Evolutionary conservation across 2,888 invertebrate genomes (phyloP), one percentile per base, ranked within the genome.

Genomic region (Crematogaster levior): DNA sequence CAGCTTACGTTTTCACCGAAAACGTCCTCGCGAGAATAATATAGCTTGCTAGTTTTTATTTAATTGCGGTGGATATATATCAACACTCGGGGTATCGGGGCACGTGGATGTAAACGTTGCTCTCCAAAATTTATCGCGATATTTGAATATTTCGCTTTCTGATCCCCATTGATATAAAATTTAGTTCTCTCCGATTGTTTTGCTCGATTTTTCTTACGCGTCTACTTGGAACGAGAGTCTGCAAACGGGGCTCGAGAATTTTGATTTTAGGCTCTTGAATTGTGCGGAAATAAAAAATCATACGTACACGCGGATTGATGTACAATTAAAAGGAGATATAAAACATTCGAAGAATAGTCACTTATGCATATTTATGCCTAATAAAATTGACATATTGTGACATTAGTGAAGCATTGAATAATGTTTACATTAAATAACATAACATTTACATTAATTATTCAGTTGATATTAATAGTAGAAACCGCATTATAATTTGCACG

Each of bases 1-100:
- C 79, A 66, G 79, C 85, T 87, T 87, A 82, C 81, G 61, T 87
- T 88, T 89, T 79, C 79, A 86, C 86, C 68, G 30, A 79, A 80
- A 72, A 81, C 53, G 66, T 15, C 18, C 40, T 56, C 46, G 12
- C 9, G 53, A 65, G 66, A 86, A 81, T 63, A 72, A 79, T 85
- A 70, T 72, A 61, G 63, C 65, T 70, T 30, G 77, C 53, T 83
- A 66, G 77, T 75, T 68, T 82, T 61, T 61, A 84, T 82, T 74
- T 84, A 66, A 79, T 66, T 63, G 77, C 74, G n/a, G 43, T 12
- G 56, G 21, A 56, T 68, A 65, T 63, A 53, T 58, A 34, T 70
- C 48, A 51, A 53, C 12, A 24, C 51, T 30, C 18, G 40, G 24
- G n/a, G 7, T 18, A 51, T 9, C 65, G n/a, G 12, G 34, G n/a